A percentile compares a stretch with the other conserved stretches of the same genome.
phyloP scores from a whole-genome alignment of 2,797 vertebrate species.

The Fringilla coelebs region DNA sequence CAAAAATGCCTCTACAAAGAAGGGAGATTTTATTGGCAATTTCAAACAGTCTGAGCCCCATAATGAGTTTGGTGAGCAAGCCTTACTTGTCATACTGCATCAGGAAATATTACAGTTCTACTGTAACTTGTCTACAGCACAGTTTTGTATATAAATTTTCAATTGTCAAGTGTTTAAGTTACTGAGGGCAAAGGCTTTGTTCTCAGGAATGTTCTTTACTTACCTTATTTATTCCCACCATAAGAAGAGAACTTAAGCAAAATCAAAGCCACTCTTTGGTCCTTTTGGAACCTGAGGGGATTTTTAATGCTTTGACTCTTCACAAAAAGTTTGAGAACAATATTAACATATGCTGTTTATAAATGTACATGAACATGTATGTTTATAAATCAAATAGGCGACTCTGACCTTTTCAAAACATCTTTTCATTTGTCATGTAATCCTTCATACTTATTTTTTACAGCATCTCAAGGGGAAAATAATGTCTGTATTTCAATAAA shows the following conservation, averaged over 20 bases:
- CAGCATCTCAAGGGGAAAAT: neutral
- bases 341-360: neutral
- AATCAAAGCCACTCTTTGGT: neutral
- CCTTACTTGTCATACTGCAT: neutral
- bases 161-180: neutral
- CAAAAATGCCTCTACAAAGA: neutral
- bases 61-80: neutral
- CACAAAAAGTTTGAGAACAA: neutral
- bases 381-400: neutral
- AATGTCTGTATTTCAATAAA: conserved; percentile 37
- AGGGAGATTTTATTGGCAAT: neutral
- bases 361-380: neutral
- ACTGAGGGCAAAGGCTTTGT: neutral
- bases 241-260: neutral
- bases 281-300: neutral
- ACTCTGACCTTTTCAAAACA: neutral
- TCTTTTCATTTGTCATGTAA: neutral
- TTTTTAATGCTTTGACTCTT: neutral
- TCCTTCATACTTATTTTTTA: conserved; percentile 27
- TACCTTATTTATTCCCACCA: neutral
- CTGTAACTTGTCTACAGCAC: neutral
- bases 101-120: neutral
- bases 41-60: neutral
- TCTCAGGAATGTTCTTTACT: neutral
- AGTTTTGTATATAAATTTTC: neutral